Percentiles rank a stretch among this genome's conserved stretches.
These are phyloP conservation scores for Leptinotarsa juncta DNA, from an alignment of 2,888 invertebrate species.

Conservation along the genomic window DNA sequence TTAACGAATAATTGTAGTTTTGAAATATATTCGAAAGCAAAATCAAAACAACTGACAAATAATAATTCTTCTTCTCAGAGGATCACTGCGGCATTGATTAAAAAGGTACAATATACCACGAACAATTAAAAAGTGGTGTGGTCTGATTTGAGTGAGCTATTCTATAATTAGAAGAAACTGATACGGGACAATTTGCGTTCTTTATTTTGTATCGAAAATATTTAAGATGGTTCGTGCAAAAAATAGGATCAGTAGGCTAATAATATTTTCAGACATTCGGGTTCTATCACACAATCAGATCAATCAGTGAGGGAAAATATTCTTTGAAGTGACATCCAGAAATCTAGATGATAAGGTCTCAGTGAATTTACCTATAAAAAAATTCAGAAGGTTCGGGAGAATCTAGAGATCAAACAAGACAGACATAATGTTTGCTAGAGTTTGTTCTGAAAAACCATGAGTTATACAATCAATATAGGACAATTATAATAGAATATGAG, in stretches of 20 bases:
- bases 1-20: constrained; percentile 32
- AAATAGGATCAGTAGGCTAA: constrained; percentile 27
- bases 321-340: no score
- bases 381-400: no score
- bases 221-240: constrained; percentile 24
- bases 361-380: no score
- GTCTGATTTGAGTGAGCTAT: constrained; percentile 25
- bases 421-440: no score
- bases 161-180: constrained; percentile 22
- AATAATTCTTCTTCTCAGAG: constrained; percentile 37
- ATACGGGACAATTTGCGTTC: constrained; percentile 18
- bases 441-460: no score
- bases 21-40: constrained; percentile 28
- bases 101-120: constrained; percentile 28
- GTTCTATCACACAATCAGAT: constrained; percentile 24
- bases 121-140: constrained; percentile 31
- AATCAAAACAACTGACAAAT: constrained; percentile 32
- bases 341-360: no score
- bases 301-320: neutral
- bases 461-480: no score
- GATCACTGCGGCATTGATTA: constrained; percentile 32
- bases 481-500: no score
- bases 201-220: constrained; percentile 5
- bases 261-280: constrained; percentile 28
- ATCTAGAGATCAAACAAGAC: no score